These are phyloP conservation scores for Arctia plantaginis DNA, from an alignment of 2,888 invertebrate genomes.

Conservation along the genomic window DNA sequence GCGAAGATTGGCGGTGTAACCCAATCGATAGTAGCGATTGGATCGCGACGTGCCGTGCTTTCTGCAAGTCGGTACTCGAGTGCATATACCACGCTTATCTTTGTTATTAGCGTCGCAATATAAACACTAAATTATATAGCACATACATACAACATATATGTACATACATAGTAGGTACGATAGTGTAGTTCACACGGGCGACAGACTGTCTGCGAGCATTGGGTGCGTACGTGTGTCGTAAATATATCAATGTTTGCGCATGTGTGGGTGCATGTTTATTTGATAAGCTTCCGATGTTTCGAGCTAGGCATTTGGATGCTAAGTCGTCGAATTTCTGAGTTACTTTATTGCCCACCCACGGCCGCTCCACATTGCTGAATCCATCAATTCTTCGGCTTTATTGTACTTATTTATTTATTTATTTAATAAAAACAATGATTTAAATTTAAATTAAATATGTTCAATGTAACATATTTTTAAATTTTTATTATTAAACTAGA, in stretches of 20 bases:
- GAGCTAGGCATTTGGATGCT: constrained; percentile 79
- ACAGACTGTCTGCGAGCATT: constrained; percentile 83
- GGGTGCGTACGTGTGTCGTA: constrained; percentile 77
- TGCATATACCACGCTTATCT: constrained; percentile 64
- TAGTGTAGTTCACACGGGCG: constrained; percentile 83
- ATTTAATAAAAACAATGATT: neutral
- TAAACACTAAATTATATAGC: constrained; percentile 79
- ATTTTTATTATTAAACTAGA: neutral
- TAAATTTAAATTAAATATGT: neutral
- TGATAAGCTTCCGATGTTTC: constrained; percentile 84
- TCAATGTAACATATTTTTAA: neutral
- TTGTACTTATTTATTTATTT: neutral
- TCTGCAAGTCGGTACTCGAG: constrained; percentile 43
- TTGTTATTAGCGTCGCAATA: constrained; percentile 63
- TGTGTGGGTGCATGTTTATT: constrained; percentile 82
- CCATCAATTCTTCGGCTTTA: constrained; percentile 12
- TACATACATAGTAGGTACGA: constrained; percentile 74
- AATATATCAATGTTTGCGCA: constrained; percentile 69
- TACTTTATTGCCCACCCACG: constrained; percentile 73
- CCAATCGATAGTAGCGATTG: constrained; percentile 61
- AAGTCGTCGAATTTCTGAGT: constrained; percentile 74
- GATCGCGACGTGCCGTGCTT: constrained; percentile 46
- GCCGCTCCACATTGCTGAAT: constrained; percentile 22
- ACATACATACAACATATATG: constrained; percentile 67
- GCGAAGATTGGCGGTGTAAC: constrained; percentile 62